A percentile compares a stretch with the other conserved stretches of the same genome.
Evolutionary conservation across 2,113 vertebrate genomes (phyloP).

Genomic region (Oxyura jamaicensis): DNA sequence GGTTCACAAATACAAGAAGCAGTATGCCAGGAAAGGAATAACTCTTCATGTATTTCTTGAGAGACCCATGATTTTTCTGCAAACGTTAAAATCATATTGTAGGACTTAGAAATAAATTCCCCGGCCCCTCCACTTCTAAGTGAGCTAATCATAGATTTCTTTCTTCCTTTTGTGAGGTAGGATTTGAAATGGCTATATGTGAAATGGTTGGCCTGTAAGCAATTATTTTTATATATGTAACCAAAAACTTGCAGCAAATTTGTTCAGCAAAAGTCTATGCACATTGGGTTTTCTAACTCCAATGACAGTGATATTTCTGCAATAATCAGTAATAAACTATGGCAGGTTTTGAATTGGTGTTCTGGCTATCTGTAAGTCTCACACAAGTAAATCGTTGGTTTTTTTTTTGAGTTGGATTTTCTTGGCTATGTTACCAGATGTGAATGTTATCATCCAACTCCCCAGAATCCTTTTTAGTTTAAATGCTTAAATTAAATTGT

Average conservation of each 20-base stretch:
- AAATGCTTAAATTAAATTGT: background rate
- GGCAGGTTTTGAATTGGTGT: background rate
- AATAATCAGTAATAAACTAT: background rate
- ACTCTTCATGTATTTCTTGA: background rate
- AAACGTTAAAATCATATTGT: background rate
- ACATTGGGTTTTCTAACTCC: background rate
- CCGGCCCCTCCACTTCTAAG: background rate
- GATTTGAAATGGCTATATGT: background rate
- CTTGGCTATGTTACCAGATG: background rate
- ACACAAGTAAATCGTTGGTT: background rate
- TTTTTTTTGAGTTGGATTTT: background rate
- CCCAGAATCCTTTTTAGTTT: background rate
- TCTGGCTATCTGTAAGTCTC: background rate
- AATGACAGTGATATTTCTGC: background rate
- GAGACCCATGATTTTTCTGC: background rate
- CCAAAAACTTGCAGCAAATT: background rate
- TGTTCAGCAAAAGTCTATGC: background rate
- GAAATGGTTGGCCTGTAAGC: background rate
- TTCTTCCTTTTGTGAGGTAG: background rate
- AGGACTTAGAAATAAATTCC: background rate
- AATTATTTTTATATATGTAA: background rate
- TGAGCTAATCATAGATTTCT: background rate
- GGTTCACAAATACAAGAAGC: background rate
- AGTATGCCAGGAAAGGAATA: conserved; percentile 12
- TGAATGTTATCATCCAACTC: background rate